phyloP scores from a whole-genome alignment of 2,797 vertebrate genomes.

The Takifugu rubripes region DNA sequence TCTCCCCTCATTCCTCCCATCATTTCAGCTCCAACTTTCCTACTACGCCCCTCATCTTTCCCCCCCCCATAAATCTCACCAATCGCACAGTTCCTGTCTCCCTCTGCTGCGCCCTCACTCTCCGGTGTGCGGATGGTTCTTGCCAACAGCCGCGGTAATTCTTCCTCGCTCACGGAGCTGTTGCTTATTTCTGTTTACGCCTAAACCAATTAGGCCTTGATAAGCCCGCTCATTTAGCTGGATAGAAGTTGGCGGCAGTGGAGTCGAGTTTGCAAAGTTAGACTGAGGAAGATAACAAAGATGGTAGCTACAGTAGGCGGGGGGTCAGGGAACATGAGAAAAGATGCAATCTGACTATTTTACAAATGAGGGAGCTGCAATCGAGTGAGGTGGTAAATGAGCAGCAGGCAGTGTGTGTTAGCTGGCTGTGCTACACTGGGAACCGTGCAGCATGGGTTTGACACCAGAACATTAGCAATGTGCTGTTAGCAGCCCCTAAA shows the following conservation, averaged over 20 bases:
- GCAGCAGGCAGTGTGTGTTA: background rate
- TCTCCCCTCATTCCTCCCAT: conserved; percentile 14
- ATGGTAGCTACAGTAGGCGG: conserved; percentile 29
- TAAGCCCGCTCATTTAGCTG: conserved; percentile 68
- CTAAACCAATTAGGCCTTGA: conserved; percentile 77
- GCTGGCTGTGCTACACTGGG: conserved; percentile 11
- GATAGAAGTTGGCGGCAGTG: conserved; percentile 53
- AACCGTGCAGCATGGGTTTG: conserved; percentile 25
- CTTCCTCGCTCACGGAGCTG: conserved; percentile 61
- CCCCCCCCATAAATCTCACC: conserved; percentile 4
- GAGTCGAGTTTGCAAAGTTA: conserved; percentile 34
- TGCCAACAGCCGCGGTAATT: conserved; percentile 70
- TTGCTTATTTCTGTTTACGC: conserved; percentile 75
- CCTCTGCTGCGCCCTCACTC: conserved; percentile 20
- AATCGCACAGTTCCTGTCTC: conserved; percentile 36
- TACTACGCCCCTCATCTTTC: conserved; percentile 23
- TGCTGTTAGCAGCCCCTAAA: conserved; percentile 30
- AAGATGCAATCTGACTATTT: conserved; percentile 35
- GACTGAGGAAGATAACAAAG: conserved; percentile 32
- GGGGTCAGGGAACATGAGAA: conserved; percentile 44
- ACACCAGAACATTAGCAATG: conserved; percentile 36
- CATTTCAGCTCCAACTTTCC: conserved; percentile 17
- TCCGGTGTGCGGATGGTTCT: conserved; percentile 51
- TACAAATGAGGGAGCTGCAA: conserved; percentile 46
- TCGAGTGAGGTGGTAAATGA: conserved; percentile 15